These are phyloP conservation scores for Aethina tumida DNA, from an alignment of 1,140 invertebrate genomes.

Conservation along the genomic window DNA sequence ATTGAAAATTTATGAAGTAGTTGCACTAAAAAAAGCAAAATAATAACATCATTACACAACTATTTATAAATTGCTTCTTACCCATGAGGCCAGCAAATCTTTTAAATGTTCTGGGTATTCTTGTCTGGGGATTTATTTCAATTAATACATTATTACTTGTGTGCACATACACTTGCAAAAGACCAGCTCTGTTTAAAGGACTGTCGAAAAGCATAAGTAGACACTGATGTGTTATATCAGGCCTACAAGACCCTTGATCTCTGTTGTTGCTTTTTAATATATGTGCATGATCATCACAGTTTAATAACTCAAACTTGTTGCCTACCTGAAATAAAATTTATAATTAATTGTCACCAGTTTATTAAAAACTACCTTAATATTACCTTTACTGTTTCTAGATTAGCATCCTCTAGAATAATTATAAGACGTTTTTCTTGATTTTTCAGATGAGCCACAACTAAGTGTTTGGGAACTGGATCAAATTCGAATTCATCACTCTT, in stretches of 20 bases:
- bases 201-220: slow-evolving; percentile 94
- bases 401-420: slow-evolving; percentile 86
- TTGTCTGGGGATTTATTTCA: slow-evolving; percentile 96
- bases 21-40: slow-evolving; percentile 67
- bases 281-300: slow-evolving; percentile 84
- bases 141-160: slow-evolving; percentile 95
- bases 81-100: slow-evolving; percentile 97
- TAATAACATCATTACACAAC: slow-evolving; percentile 3
- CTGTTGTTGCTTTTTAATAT: slow-evolving; percentile 79
- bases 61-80: slow-evolving; percentile 38
- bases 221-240: slow-evolving; percentile 94
- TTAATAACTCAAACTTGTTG: slow-evolving; percentile 81
- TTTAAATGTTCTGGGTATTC: slow-evolving; percentile 97
- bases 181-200: slow-evolving; percentile 83
- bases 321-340: slow-evolving; percentile 53
- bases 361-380: slow-evolving; percentile 15
- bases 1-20: slow-evolving; percentile 91
- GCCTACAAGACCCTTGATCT: slow-evolving; percentile 74
- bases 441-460: slow-evolving; percentile 55
- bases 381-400: slow-evolving; percentile 93
- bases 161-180: slow-evolving; percentile 88
- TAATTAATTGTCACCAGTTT: slow-evolving; percentile 3
- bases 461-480: slow-evolving; percentile 56
- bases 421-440: slow-evolving; percentile 86
- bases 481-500: slow-evolving; percentile 51